phyloP scores from a whole-genome alignment of 2,797 vertebrate genomes.

The Squalus acanthias region DNA sequence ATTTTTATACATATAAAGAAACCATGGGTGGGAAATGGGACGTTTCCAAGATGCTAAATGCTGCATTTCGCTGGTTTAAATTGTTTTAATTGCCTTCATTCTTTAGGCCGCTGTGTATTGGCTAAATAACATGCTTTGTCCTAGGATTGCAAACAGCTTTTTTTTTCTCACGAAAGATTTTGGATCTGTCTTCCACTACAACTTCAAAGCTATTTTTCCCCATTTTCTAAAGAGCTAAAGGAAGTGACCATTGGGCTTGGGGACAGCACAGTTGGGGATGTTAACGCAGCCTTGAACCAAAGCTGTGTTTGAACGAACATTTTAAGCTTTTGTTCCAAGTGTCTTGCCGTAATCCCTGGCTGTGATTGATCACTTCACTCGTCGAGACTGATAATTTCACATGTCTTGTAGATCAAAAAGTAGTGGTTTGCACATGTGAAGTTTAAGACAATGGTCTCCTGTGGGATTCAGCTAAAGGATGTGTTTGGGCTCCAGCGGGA shows the following conservation, averaged over 20 bases:
- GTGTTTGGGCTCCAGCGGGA: neutral
- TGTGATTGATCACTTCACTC: conserved; percentile 11
- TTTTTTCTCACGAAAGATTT: neutral
- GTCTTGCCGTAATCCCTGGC: neutral
- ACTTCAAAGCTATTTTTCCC: neutral
- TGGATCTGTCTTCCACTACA: conserved; percentile 8
- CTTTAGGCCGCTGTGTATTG: neutral
- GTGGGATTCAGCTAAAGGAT: neutral
- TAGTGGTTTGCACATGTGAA: neutral
- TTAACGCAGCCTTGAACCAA: conserved; percentile 9
- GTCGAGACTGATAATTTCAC: neutral
- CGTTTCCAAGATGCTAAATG: neutral
- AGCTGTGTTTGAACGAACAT: neutral
- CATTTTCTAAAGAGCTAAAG: neutral
- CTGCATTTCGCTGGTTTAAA: neutral
- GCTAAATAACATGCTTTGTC: neutral
- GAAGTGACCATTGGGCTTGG: neutral
- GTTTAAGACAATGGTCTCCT: neutral
- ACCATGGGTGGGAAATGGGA: neutral
- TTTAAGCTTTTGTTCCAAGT: neutral
- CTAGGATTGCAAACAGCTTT: neutral
- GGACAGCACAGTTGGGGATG: neutral
- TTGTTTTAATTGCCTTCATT: neutral
- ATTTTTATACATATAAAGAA: conserved; percentile 8
- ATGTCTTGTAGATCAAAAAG: neutral